phyloP scores from a whole-genome alignment of 2,888 invertebrate genomes.

The Callimorpha dominula region DNA sequence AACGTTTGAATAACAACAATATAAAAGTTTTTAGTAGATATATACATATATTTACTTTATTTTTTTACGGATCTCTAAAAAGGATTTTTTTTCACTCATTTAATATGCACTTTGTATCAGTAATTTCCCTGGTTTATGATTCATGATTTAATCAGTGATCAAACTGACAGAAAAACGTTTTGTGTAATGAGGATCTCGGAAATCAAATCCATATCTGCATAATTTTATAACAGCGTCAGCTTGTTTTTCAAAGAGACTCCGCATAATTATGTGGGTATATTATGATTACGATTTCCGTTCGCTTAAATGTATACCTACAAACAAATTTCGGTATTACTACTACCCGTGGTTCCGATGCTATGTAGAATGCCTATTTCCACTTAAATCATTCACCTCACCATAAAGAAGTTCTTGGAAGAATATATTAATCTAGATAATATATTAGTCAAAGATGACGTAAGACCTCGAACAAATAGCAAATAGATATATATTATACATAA shows the following conservation, averaged over 20 bases:
- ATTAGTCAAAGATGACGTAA: slow-evolving; percentile 6
- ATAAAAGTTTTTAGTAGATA: no score
- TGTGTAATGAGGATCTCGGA: no score
- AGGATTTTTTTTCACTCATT: no score
- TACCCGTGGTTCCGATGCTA: neutral
- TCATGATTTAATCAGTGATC: no score
- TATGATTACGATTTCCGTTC: neutral
- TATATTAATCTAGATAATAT: slow-evolving; percentile 11
- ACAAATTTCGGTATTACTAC: neutral
- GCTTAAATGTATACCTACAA: neutral
- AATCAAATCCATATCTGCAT: no score
- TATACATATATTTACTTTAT: no score
- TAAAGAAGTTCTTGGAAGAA: slow-evolving; percentile 12
- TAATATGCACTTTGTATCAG: no score
- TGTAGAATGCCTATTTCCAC: slow-evolving; percentile 5
- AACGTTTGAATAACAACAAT: no score
- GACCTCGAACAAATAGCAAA: neutral
- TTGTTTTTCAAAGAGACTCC: neutral
- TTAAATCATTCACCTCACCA: slow-evolving; percentile 20
- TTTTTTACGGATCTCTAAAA: no score
- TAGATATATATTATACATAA: neutral
- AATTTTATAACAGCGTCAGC: no score
- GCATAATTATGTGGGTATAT: neutral
- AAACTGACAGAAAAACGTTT: no score
- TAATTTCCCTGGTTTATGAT: no score